phyloP scores from a whole-genome alignment of 2,113 vertebrate species.

The Noctilio leporinus region DNA sequence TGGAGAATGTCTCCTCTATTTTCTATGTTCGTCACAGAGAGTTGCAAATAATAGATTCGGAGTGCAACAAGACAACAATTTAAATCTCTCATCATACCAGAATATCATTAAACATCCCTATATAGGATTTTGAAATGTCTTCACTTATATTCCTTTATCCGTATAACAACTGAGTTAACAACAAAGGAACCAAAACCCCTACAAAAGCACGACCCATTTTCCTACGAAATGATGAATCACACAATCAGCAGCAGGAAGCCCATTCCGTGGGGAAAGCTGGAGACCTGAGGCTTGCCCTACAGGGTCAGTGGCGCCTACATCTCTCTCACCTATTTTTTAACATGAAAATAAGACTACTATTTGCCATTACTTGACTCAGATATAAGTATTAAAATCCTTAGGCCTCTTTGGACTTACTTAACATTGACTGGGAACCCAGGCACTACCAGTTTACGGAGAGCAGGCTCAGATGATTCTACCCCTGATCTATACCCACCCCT shows the following conservation, averaged over 20 bases:
- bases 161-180: background rate
- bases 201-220: background rate
- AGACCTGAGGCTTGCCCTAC: fast-evolving
- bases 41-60: background rate
- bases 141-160: background rate
- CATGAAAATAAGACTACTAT: background rate
- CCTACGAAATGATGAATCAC: background rate
- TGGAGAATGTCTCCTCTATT: background rate
- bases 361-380: background rate
- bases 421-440: background rate
- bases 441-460: background rate
- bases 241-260: fast-evolving
- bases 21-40: background rate
- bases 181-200: background rate
- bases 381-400: background rate
- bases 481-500: too few species aligned
- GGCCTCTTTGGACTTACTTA: background rate
- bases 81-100: background rate
- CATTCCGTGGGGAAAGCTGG: background rate
- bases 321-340: background rate
- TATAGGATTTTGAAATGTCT: background rate
- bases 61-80: background rate
- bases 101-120: background rate
- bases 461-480: fast-evolving
- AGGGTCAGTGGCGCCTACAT: background rate